A percentile compares a stretch with the other conserved stretches of the same genome.
These are phyloP conservation scores for Brachionus paranguensis DNA, from an alignment of 1,140 invertebrate species.

Conservation along the genomic window DNA sequence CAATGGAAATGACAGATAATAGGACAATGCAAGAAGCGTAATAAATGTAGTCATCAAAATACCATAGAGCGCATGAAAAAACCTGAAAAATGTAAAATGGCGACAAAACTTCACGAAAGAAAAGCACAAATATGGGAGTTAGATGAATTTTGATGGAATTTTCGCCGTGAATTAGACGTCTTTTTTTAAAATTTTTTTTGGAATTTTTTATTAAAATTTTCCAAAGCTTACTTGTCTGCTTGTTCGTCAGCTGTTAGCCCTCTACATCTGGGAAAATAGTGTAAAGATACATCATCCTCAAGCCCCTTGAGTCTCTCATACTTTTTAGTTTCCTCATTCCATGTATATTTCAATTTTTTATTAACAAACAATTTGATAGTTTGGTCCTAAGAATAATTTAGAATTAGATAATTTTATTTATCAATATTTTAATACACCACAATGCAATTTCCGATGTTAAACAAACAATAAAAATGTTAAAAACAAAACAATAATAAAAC, in stretches of 20 bases:
- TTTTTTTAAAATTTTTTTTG: background rate
- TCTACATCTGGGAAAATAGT: background rate
- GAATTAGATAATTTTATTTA: background rate
- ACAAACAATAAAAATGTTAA: background rate
- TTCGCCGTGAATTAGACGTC: constrained; percentile 28
- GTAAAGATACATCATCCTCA: constrained; percentile 2
- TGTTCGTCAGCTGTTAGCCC: constrained; percentile 1
- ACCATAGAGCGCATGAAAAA: constrained; percentile 54
- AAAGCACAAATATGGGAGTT: constrained; percentile 22
- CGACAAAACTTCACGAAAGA: constrained; percentile 33
- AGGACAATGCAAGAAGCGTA: constrained; percentile 64
- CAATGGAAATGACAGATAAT: constrained; percentile 77
- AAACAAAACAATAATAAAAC: constrained; percentile 9
- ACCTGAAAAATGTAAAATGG: constrained; percentile 56
- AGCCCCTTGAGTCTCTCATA: constrained; percentile 34
- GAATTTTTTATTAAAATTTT: background rate
- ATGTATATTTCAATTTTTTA: constrained; percentile 25
- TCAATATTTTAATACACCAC: background rate
- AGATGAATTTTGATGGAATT: constrained; percentile 33
- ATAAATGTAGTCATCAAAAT: constrained; percentile 44
- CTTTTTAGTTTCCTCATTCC: background rate
- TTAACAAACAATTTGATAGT: constrained; percentile 19
- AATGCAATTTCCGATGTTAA: background rate
- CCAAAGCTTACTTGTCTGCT: constrained; percentile 16
- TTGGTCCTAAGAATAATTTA: background rate